These are phyloP conservation scores for Phymorhynchus buccinoides DNA, from an alignment of 1,140 invertebrate species.

Conservation along the genomic window DNA sequence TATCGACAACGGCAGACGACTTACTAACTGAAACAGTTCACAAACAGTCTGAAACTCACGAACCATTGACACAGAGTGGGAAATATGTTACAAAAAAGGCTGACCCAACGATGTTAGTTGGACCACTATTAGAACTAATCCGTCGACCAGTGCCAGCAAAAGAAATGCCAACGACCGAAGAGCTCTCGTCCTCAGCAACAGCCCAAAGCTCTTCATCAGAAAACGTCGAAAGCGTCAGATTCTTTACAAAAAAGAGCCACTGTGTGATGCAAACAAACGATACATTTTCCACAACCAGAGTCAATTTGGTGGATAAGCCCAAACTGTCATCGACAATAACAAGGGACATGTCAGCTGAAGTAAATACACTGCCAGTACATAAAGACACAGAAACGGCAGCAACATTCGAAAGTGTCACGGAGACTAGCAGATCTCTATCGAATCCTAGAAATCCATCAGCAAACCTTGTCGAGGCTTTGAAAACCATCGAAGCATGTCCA, in stretches of 20 bases:
- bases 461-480: neutral
- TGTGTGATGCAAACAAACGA: neutral
- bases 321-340: neutral
- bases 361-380: neutral
- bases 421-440: neutral
- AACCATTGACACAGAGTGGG: neutral
- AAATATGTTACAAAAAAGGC: neutral
- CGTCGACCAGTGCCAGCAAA: neutral
- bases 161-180: neutral
- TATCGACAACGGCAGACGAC: neutral
- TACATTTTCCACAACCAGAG: neutral
- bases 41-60: neutral
- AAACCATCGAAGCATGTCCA: neutral
- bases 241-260: neutral
- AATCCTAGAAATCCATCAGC: neutral
- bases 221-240: neutral
- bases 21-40: neutral
- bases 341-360: neutral
- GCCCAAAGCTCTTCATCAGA: neutral
- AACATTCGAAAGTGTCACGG: neutral
- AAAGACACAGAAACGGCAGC: neutral
- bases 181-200: neutral
- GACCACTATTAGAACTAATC: neutral
- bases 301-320: neutral
- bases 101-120: neutral